phyloP scores from a whole-genome alignment of 1,140 invertebrate species.

The Euschistus heros region DNA sequence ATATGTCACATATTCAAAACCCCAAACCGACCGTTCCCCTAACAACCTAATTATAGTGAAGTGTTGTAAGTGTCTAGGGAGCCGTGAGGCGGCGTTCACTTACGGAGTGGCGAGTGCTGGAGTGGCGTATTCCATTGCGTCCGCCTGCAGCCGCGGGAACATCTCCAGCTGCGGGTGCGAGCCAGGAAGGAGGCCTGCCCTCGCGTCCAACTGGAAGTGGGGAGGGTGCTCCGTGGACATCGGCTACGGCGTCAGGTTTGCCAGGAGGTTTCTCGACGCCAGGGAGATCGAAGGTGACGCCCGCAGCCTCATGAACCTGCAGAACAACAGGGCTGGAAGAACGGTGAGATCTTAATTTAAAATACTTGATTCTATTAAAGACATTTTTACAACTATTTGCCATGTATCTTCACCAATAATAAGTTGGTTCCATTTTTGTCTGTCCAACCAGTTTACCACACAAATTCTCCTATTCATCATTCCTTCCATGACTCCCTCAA shows the following conservation, averaged over 20 bases:
- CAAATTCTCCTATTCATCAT: too few species aligned
- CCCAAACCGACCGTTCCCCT: too few species aligned
- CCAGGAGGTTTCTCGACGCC: conserved; percentile 72
- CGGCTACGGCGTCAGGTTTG: conserved; percentile 62
- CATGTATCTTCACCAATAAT: too few species aligned
- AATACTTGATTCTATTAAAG: too few species aligned
- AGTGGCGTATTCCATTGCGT: conserved; percentile 78
- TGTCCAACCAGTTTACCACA: too few species aligned
- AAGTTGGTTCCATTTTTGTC: too few species aligned
- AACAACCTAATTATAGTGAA: background rate
- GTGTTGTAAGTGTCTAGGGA: conserved; percentile 49
- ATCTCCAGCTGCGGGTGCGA: conserved; percentile 81
- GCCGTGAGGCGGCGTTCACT: conserved; percentile 81
- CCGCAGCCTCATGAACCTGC: conserved; percentile 87
- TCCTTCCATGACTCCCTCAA: too few species aligned
- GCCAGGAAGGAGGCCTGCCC: conserved; percentile 13
- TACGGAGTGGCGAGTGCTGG: conserved; percentile 85
- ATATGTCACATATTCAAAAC: too few species aligned
- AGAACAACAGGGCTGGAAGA: conserved; percentile 90
- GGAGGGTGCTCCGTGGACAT: conserved; percentile 78
- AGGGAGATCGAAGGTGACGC: conserved; percentile 72
- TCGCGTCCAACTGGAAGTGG: conserved; percentile 60
- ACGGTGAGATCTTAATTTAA: conserved; percentile 62
- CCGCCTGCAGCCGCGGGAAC: conserved; percentile 80
- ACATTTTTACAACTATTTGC: too few species aligned